Evolutionary conservation across 2,888 invertebrate genomes (phyloP), one percentile per base, ranked within the genome.

Genomic region (Philereme transversata): DNA sequence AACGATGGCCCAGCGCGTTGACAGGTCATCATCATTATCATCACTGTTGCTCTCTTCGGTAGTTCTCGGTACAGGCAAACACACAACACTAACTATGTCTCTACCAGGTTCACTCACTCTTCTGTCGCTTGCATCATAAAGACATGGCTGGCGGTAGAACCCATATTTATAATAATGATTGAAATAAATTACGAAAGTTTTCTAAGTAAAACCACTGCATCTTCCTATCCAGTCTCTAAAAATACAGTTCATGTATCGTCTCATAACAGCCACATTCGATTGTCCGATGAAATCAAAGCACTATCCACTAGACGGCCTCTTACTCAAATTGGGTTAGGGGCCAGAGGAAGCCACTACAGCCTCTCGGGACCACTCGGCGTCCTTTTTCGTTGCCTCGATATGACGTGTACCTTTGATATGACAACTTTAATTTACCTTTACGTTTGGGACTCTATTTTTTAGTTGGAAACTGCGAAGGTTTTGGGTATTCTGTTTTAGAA

Each of bases 311-410:
- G 64, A 67, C 76, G 72, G 67, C 70, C 78, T 75, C 78, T 77
- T 77, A 71, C 74, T 74, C 76, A 82, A 84, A 86, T 83, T 86
- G 81, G 79, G 80, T 85, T 83, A 78, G 71, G 74, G 74, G 78
- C 76, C 74, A 76, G 78, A 75, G 74, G 76, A 74, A 75, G 72
- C 75, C 72, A 76, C 78, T 72, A 73, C 71, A 58, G 60, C 64
- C 70, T 72, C 74, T 71, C 68, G 65, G 69, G 70, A 69, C 64
- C 67, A 64, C 74, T 70, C 68, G 64, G 57, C 56, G 67, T 67
- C 67, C 72, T 71, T 66, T 63, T 69, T 62, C 63, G 71, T 64
- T 68, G 65, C 58, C 65, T 67, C 65, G 52, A 67, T 62, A 49
- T 57, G 68, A 71, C 69, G 69, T 69, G 59, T 67, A 58, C 65